These are phyloP conservation scores for Tyria jacobaeae DNA, from an alignment of 2,888 invertebrate genomes.

Conservation along the genomic window DNA sequence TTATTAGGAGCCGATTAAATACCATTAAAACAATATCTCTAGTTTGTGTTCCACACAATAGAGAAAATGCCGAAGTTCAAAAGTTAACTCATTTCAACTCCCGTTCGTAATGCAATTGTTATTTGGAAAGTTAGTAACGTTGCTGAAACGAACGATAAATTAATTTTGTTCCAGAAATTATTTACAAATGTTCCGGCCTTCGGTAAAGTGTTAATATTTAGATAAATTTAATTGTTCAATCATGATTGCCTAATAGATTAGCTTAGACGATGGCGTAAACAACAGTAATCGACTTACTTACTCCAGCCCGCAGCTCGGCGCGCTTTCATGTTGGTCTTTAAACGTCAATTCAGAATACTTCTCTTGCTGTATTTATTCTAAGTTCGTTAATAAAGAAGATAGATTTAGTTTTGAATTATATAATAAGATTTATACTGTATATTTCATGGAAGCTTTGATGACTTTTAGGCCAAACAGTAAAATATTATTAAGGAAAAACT, in stretches of 20 bases:
- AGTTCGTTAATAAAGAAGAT: no score
- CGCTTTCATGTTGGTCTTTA: no score
- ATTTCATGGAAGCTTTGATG: no score
- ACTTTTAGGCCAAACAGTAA: no score
- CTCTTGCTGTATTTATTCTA: no score
- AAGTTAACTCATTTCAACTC: slow-evolving; percentile 40
- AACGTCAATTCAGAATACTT: no score
- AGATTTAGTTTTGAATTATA: no score
- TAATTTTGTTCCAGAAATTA: slow-evolving; percentile 34
- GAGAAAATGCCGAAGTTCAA: slow-evolving; percentile 40
- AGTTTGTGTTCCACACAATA: slow-evolving; percentile 36
- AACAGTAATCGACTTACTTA: background rate
- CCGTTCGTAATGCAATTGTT: slow-evolving; percentile 43
- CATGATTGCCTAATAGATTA: slow-evolving; percentile 5
- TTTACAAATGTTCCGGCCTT: slow-evolving; percentile 16
- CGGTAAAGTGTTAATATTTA: slow-evolving; percentile 18
- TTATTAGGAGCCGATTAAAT: slow-evolving; percentile 37
- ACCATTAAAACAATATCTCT: slow-evolving; percentile 34
- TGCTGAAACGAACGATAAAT: slow-evolving; percentile 25
- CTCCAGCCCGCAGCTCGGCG: no score
- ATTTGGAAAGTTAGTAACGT: slow-evolving; percentile 29
- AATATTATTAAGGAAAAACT: no score
- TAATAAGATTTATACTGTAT: no score
- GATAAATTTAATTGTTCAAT: slow-evolving; percentile 8
- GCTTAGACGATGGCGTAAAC: background rate